Conservation (phyloP, 2,113 vertebrate species). For the Pseudorasbora parva region DNA sequence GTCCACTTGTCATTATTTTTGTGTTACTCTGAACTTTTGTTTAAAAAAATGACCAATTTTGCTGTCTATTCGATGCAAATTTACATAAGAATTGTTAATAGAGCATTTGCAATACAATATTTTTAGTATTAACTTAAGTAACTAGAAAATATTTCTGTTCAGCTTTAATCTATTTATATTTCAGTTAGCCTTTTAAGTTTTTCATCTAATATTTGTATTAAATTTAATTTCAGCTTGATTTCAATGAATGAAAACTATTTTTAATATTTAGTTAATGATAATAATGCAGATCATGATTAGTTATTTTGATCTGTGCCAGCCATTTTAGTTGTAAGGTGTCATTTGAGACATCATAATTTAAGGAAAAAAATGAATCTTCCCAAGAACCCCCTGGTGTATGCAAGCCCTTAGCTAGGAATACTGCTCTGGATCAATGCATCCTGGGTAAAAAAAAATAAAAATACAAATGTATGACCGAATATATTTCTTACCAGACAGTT, state of each 20-base stretch:
- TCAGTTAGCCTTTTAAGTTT: background rate
- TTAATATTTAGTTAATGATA: background rate
- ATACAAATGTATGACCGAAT: background rate
- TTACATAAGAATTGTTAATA: too few relatives aligned
- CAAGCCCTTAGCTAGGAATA: background rate
- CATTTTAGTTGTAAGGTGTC: background rate
- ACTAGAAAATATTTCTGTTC: too few relatives aligned
- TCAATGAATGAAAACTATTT: too few relatives aligned
- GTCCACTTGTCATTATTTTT: background rate
- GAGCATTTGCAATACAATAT: too few relatives aligned
- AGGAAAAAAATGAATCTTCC: background rate
- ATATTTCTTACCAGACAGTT: background rate
- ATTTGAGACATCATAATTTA: background rate
- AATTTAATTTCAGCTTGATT: background rate
- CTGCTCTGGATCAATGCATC: background rate
- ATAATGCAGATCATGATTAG: background rate
- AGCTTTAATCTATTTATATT: too few relatives aligned
- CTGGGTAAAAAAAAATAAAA: too few relatives aligned
- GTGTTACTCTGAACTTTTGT: background rate
- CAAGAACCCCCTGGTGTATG: background rate
- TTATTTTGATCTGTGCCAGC: background rate
- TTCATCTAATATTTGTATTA: background rate
- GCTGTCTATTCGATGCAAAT: background rate
- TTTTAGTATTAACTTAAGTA: too few relatives aligned
- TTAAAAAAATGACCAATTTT: too few relatives aligned